Evolutionary conservation across 2,797 vertebrate species (phyloP).

Genomic region (Coccyzus lansbergi): DNA sequence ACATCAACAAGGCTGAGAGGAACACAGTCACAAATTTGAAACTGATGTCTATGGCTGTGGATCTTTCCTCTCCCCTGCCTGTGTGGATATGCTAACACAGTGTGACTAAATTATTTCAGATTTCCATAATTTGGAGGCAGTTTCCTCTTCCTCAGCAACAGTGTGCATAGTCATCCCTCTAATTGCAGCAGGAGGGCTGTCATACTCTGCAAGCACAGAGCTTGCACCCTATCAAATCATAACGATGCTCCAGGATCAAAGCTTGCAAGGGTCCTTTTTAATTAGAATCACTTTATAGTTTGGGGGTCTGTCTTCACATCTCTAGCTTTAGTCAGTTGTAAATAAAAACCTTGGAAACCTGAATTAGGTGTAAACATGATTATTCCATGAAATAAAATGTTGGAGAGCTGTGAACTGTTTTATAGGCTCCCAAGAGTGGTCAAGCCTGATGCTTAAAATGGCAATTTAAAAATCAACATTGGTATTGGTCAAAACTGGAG

Average conservation of each 20-base stretch:
- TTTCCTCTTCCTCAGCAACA: background rate
- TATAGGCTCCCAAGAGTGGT: background rate
- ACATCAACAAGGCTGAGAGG: background rate
- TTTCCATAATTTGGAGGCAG: background rate
- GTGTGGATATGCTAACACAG: background rate
- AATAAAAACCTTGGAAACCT: slow-evolving; percentile 17
- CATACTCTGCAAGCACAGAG: background rate
- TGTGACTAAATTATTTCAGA: background rate
- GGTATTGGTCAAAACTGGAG: background rate
- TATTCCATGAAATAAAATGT: background rate
- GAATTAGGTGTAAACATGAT: background rate
- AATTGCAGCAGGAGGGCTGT: background rate
- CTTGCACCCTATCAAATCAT: background rate
- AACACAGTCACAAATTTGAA: background rate
- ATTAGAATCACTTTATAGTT: slow-evolving; percentile 1
- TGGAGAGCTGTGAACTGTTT: background rate
- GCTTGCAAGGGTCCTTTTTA: background rate
- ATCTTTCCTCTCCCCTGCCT: background rate
- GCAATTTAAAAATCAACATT: background rate
- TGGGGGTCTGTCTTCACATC: background rate
- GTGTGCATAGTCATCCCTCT: background rate
- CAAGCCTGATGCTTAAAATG: background rate
- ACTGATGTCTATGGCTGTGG: background rate
- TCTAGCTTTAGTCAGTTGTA: background rate
- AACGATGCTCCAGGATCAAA: background rate